A percentile compares a stretch with the other conserved stretches of the same genome.
These are phyloP conservation scores for Pelobates cultripes DNA, from an alignment of 2,797 vertebrate genomes.

Conservation along the genomic window DNA sequence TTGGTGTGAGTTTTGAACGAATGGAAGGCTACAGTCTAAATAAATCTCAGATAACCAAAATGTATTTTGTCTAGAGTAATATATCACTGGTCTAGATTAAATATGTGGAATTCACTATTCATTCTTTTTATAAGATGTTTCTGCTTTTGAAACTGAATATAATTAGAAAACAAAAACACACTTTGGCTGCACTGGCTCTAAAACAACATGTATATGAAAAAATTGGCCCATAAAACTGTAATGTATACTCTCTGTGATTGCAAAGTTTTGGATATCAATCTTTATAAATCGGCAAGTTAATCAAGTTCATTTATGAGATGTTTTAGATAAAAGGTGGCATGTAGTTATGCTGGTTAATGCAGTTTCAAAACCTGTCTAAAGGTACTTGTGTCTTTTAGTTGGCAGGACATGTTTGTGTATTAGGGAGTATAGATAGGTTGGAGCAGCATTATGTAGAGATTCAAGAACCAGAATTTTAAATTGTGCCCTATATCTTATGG, in stretches of 20 bases:
- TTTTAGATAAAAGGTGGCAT: neutral
- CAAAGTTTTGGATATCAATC: neutral
- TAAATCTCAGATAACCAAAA: conserved; percentile 15
- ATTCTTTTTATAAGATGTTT: neutral
- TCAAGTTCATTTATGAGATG: neutral
- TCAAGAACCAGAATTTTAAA: no score
- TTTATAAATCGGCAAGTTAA: neutral
- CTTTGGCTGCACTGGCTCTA: neutral
- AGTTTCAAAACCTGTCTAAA: neutral
- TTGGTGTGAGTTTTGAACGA: conserved; percentile 18
- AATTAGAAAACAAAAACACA: neutral
- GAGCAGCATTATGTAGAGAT: no score
- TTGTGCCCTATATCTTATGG: no score
- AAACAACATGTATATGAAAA: neutral
- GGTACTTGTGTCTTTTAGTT: neutral
- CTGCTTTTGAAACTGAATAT: neutral
- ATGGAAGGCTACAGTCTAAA: conserved; percentile 10
- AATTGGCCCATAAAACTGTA: neutral
- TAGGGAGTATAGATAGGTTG: no score
- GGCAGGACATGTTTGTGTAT: no score
- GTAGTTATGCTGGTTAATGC: neutral
- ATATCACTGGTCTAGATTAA: neutral
- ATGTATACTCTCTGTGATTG: neutral
- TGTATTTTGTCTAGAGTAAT: conserved; percentile 35
- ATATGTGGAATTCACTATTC: neutral